phyloP scores from a whole-genome alignment of 53 echinoderm and acorn worm species.

The Pentamera pediparva region DNA sequence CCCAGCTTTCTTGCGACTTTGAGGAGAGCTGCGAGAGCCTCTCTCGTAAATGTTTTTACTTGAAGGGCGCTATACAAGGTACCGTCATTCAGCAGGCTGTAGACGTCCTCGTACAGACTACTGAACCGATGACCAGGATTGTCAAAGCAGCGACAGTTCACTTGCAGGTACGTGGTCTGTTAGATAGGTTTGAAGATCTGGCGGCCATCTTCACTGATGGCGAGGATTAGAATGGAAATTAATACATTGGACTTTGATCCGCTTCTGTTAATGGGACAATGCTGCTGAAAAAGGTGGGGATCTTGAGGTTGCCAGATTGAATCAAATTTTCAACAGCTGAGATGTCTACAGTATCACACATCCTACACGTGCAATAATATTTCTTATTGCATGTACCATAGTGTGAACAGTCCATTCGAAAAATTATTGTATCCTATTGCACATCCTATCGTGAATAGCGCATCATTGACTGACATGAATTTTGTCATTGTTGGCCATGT shows the following conservation, averaged over 20 bases:
- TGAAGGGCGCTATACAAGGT: slow-evolving; percentile 67
- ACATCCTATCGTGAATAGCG: no score
- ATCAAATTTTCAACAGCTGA: background rate
- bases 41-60: slow-evolving; percentile 56
- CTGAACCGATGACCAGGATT: slow-evolving; percentile 73
- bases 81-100: slow-evolving; percentile 69
- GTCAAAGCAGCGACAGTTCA: slow-evolving; percentile 75
- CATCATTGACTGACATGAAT: no score
- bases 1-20: slow-evolving; percentile 64
- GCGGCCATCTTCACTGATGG: background rate
- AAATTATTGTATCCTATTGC: no score
- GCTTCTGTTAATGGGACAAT: no score
- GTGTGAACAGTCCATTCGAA: no score
- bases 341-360: background rate
- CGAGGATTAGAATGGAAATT: no score
- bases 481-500: no score
- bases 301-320: no score
- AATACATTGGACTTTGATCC: no score
- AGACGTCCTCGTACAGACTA: slow-evolving; percentile 77
- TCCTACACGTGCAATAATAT: no score
- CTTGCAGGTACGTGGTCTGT: slow-evolving; percentile 52
- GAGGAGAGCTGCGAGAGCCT: slow-evolving; percentile 62
- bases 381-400: no score
- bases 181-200: background rate
- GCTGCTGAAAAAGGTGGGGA: no score